Evolutionary conservation across 1,140 invertebrate species (phyloP), one percentile per base, ranked within the genome.

Genomic region (Chymomyza costata): DNA sequence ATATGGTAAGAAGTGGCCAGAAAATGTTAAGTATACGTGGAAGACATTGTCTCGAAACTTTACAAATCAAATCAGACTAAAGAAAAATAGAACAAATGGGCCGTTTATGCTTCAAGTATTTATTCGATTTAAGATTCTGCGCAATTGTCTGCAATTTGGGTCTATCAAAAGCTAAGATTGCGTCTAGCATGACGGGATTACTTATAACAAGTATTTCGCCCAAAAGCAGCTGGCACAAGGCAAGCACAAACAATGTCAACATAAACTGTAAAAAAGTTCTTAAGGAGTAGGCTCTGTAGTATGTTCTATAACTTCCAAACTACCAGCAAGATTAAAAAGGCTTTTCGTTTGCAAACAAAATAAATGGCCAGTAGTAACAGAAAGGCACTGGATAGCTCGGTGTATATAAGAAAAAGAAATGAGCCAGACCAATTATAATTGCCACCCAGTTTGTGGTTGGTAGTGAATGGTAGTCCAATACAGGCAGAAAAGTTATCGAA

Each of bases 141-240:
- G 55, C 57, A 38, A 55, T 55, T 3, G 16, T 10, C 10, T 16
- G 21, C 17, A 60, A 13, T 3, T 17, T 41, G 2, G 44, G 15
- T 10, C 39, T 49, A 2, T 28, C 8, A 8, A 19, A 60, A 1
- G 44, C 46, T 0, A 44, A 39, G 15, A 49, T 35, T 0, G 55
- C 57, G 13, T 44, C 39, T 18, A 44, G 55, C 1, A 46, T 19
- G 28, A 55, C 57, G 5, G 52, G 43, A 6, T 49, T 55, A 5
- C 3, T 31, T 0, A 55, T 13, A 3, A 60, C 18, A 0, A 39
- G 10, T 2, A 28, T 1, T 14, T 52, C 49, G 28, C 57, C 57
- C 0, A 34, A 21, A 7, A 60, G 8, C 5, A 60, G 17, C 8
- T n/a, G 55, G 10, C 2, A 38, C 40, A 0, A 32, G 1, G 3